phyloP scores from a whole-genome alignment of 2,797 vertebrate species.

The Acanthurus lineatus region DNA sequence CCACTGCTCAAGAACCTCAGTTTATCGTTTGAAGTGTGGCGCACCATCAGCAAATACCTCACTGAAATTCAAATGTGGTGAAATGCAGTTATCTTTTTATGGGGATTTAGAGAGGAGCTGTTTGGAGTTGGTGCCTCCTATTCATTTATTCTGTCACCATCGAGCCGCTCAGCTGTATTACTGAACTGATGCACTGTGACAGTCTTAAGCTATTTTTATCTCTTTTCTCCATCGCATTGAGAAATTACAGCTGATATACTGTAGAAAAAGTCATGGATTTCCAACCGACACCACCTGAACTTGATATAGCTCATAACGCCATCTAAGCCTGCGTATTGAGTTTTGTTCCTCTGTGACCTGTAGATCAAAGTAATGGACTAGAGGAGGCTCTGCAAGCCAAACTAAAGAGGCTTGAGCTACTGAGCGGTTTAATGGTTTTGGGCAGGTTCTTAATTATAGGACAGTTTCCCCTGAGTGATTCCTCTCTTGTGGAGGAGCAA shows the following conservation, averaged over 20 bases:
- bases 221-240: conserved; percentile 59
- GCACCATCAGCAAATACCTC: conserved; percentile 50
- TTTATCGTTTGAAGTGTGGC: conserved; percentile 52
- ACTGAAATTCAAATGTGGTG: conserved; percentile 68
- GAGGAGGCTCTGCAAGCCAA: conserved; percentile 65
- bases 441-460: conserved; percentile 79
- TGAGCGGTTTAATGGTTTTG: conserved; percentile 77
- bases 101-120: conserved; percentile 69
- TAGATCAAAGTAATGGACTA: conserved; percentile 84
- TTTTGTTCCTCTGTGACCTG: conserved; percentile 80
- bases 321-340: conserved; percentile 69
- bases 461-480: conserved; percentile 70
- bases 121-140: conserved; percentile 67
- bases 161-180: conserved; percentile 65
- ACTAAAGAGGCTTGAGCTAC: conserved; percentile 63
- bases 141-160: conserved; percentile 74
- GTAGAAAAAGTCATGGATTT: conserved; percentile 70
- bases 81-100: conserved; percentile 69
- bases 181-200: conserved; percentile 73
- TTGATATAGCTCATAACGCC: conserved; percentile 74
- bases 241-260: conserved; percentile 74
- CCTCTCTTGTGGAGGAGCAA: conserved; percentile 49
- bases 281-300: conserved; percentile 57
- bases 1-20: conserved; percentile 25
- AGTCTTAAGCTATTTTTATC: conserved; percentile 77